Conservation (phyloP, 2,888 invertebrate species). For the Chrysomela aeneicollis region DNA sequence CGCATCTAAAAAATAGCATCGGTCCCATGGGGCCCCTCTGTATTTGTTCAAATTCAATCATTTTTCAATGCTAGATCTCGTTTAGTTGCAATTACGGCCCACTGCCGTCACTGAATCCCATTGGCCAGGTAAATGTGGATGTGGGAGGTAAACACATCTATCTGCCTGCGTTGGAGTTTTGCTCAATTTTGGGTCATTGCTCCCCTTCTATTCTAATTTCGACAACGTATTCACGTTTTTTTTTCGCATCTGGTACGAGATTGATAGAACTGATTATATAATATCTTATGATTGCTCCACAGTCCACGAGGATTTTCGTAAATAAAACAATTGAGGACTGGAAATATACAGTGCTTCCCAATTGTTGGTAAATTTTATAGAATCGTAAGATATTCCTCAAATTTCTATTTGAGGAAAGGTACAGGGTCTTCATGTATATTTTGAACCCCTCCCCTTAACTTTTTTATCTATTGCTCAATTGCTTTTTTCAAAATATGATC, state of each 20-base stretch:
- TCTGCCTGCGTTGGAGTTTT: conserved; percentile 53
- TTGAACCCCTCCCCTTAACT: too few relatives aligned
- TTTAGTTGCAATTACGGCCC: conserved; percentile 50
- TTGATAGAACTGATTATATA: background rate
- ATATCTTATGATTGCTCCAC: background rate
- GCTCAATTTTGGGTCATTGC: conserved; percentile 56
- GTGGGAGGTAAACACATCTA: conserved; percentile 35
- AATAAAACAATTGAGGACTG: background rate
- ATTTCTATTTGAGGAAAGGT: too few relatives aligned
- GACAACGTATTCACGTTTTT: background rate
- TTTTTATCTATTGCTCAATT: too few relatives aligned
- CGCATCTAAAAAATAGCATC: conserved; percentile 11
- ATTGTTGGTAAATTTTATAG: too few relatives aligned
- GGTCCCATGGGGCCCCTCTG: conserved; percentile 21
- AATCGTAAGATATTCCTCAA: too few relatives aligned
- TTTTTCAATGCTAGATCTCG: conserved; percentile 48
- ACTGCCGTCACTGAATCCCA: conserved; percentile 55
- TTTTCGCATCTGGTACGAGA: background rate
- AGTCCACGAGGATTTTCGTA: background rate
- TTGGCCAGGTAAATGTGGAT: conserved; percentile 55
- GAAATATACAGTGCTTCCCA: too few relatives aligned
- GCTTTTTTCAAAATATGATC: too few relatives aligned
- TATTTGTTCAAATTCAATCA: conserved; percentile 34
- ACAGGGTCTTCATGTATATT: too few relatives aligned
- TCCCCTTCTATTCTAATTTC: conserved; percentile 37